Base-by-base conservation (phyloP, 2,888 invertebrate genomes). In the Maniola hyperantus region DNA sequence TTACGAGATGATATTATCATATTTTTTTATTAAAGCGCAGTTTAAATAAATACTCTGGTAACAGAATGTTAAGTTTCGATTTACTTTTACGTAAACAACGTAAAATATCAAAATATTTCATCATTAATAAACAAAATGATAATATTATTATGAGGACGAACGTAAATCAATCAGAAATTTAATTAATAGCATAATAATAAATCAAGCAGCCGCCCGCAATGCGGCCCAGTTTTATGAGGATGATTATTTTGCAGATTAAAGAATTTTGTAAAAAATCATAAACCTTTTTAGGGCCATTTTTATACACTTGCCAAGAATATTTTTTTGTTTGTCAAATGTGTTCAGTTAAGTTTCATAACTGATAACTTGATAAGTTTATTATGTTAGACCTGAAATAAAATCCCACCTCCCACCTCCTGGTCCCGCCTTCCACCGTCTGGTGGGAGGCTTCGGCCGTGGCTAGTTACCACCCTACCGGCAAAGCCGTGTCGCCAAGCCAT, bases 161-260 rank as follows among this genome's bases (percentile, higher is more conserved):
- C 60, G 36, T 60, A 60, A 60, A 60, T 60, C 60, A 60, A 60
- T 60, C 60, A 48, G 60, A 34, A 60, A 50, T 60, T 60, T 60
- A 60, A 60, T 60, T 60, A 60, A 60, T 50, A 60, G 60, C 60
- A 60, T 60, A 60, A 50, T 60, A 50, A 60, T 60, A 60, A 60
- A 60, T 60, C 60, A 50, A 48, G 33, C 36, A 48, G 34, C 34
- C 50, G 36, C 11, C 60, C 60, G 60, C 60, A 60, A 36, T 60
- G 60, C 60, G 60, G 33, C 36, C 20, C 50, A 13, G 34, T 60
- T 60, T 60, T 60, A 50, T 60, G 60, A 50, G 36, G 33, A 50
- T 50, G 11, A 48, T 48, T 36, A 60, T 48, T 48, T 60, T 48
- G 13, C 60, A 42, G 42, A 6, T 7, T 20, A 11, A 51, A 51